Base-by-base conservation (phyloP, 1,140 invertebrate species). In the Drosophila miranda region DNA sequence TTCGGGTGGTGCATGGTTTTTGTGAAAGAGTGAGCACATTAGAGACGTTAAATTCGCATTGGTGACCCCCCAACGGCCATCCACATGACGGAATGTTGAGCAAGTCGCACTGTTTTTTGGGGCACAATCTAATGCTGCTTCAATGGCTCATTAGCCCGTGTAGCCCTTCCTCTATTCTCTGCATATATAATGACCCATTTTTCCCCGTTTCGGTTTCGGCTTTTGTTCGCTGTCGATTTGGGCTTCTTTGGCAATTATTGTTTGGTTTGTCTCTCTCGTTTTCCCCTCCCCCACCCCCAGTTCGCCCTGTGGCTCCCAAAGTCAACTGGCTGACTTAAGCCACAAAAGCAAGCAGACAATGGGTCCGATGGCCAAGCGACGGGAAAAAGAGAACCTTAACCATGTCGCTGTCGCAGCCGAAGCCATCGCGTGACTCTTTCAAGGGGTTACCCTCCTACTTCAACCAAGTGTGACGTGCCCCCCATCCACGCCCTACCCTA, bases 241-340 rank as follows among this genome's bases (percentile, higher is more conserved):
- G 30, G 43, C 41, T 77, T 63, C 68, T 82, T 50, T 34, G 48
- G 53, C 60, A 78, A 82, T 83, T 78, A 78, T 78, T 54, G 45
- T 48, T 38, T 38, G 3, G 34, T 38, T 38, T 38, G 34, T 38
- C 11, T 38, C 3, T 38, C 34, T 34, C 30, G 3, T 4, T 38
- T 5, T 38, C 34, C 4, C 34, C 9, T 3, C 48, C 28, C 41
- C 55, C 42, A 75, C 44, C 59, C 28, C 63, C 42, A 46, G 45
- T 72, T 52, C 53, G 50, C 52, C 21, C 59, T 42, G 30, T 28
- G 38, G 11, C 30, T 58, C 51, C 60, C 75, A 83, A 83, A 84
- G 80, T 83, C 75, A 83, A 83, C 61, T 38, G 60, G 64, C 49
- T 51, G 75, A 83, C 80, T 83, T 83, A 83, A 83, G 80, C 80